Percentiles rank a stretch among this genome's conserved stretches.
Evolutionary conservation across 2,888 invertebrate species (phyloP).

Genomic region (Coenonympha arcania): DNA sequence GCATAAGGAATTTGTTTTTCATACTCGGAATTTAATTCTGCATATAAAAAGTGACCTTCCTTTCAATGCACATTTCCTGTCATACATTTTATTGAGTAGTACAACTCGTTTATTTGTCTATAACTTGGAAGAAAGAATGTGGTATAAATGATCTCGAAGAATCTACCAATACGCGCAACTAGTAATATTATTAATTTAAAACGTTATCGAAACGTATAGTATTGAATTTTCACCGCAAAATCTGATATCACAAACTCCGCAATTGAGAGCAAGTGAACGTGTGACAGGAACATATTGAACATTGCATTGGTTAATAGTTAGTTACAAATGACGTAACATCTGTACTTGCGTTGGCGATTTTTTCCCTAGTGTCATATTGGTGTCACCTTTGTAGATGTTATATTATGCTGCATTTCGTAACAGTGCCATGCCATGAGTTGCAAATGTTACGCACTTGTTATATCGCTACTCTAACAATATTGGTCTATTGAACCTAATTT

Average conservation of each 20-base stretch:
- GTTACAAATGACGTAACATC: constrained; percentile 22
- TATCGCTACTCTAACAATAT: constrained; percentile 7
- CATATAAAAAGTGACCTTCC: too few species aligned
- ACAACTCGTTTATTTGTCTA: too few species aligned
- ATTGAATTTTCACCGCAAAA: constrained; percentile 7
- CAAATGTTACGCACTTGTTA: constrained; percentile 5
- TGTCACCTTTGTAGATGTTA: constrained; percentile 22
- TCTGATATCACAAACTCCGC: constrained; percentile 11
- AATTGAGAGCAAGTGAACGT: constrained; percentile 24
- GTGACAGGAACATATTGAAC: constrained; percentile 9
- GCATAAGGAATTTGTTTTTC: too few species aligned
- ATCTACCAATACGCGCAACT: too few species aligned
- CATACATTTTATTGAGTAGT: too few species aligned
- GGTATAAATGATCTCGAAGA: too few species aligned
- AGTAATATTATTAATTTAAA: not conserved
- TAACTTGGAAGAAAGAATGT: too few species aligned
- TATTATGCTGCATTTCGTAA: constrained; percentile 17
- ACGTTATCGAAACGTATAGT: not conserved
- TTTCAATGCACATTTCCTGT: too few species aligned
- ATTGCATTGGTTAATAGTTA: constrained; percentile 16
- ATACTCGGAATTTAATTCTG: too few species aligned
- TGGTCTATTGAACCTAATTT: constrained; percentile 12
- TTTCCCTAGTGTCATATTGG: constrained; percentile 27
- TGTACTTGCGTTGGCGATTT: constrained; percentile 24
- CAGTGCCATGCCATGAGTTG: constrained; percentile 17